These are phyloP conservation scores for Synchiropus splendidus DNA, from an alignment of 2,113 vertebrate species.

Conservation along the genomic window DNA sequence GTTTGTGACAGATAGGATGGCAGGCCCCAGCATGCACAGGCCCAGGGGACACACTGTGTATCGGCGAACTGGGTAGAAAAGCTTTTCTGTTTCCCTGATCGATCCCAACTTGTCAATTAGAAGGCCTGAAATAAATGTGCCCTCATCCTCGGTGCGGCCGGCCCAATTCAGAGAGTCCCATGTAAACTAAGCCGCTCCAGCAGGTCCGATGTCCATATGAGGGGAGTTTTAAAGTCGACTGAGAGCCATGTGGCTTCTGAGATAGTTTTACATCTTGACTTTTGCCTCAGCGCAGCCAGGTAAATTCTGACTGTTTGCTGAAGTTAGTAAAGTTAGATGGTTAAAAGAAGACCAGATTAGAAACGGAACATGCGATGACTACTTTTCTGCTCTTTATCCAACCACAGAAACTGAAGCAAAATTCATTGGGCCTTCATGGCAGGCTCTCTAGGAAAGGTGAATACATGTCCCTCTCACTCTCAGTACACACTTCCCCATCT, in stretches of 20 bases:
- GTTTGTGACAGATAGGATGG: constrained; percentile 59
- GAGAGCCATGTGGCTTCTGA: constrained; percentile 41
- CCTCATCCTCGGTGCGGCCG: constrained; percentile 36
- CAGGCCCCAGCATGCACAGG: constrained; percentile 29
- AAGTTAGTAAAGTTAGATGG: not conserved
- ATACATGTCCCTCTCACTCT: no score
- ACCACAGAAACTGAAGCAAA: not conserved
- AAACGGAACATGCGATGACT: not conserved
- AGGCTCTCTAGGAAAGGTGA: no score
- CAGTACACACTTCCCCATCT: no score
- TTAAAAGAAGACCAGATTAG: not conserved
- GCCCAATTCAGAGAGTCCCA: constrained; percentile 28
- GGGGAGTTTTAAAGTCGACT: constrained; percentile 36
- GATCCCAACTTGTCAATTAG: constrained; percentile 65
- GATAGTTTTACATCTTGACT: constrained; percentile 60
- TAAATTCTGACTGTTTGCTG: constrained; percentile 9
- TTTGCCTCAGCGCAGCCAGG: constrained; percentile 16
- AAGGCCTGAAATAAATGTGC: constrained; percentile 63
- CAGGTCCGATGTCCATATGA: constrained; percentile 34
- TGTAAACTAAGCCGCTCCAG: constrained; percentile 50
- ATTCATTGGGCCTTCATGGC: not conserved
- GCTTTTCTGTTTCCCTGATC: constrained; percentile 57
- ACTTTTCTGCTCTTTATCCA: not conserved
- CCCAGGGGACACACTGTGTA: constrained; percentile 49
- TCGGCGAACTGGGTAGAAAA: constrained; percentile 51